Percentiles rank a stretch among this genome's conserved stretches.
Conservation (phyloP, 2,113 vertebrate genomes). For the Rhagologus leucostigma region DNA sequence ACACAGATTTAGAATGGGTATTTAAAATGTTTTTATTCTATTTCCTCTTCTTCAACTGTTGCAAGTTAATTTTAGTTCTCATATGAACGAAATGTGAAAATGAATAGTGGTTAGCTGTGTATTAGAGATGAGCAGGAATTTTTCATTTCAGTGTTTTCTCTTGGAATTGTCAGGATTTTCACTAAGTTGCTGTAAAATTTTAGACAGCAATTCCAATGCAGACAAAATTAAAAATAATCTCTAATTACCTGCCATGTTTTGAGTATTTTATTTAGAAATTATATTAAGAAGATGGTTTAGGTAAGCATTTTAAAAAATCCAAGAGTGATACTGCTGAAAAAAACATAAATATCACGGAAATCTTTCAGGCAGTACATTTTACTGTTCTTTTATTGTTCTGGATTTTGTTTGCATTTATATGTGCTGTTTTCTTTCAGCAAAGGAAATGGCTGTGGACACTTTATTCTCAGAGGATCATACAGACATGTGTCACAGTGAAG, state of each 20-base stretch:
- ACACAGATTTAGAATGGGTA: not conserved
- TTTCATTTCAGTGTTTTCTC: not conserved
- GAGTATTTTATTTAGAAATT: not conserved
- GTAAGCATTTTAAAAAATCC: not conserved
- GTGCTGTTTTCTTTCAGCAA: not conserved
- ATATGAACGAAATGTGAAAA: not conserved
- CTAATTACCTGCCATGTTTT: not conserved
- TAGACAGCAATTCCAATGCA: not conserved
- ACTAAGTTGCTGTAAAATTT: not conserved
- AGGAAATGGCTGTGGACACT: not conserved
- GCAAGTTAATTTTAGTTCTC: not conserved
- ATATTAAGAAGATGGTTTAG: not conserved
- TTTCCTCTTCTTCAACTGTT: not conserved
- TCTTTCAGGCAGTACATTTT: not conserved
- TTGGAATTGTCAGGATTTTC: not conserved
- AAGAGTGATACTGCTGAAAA: not conserved
- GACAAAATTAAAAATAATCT: not conserved
- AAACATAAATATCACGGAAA: not conserved
- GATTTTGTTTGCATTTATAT: not conserved
- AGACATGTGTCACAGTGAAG: not conserved
- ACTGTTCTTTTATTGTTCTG: not conserved
- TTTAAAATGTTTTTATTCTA: constrained; percentile 28
- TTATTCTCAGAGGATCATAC: not conserved
- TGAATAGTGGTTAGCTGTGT: not conserved
- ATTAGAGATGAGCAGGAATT: not conserved